Percentiles rank a stretch among this genome's conserved stretches.
These are phyloP conservation scores for Panopea generosa DNA, from an alignment of 2,888 invertebrate genomes.

Conservation along the genomic window DNA sequence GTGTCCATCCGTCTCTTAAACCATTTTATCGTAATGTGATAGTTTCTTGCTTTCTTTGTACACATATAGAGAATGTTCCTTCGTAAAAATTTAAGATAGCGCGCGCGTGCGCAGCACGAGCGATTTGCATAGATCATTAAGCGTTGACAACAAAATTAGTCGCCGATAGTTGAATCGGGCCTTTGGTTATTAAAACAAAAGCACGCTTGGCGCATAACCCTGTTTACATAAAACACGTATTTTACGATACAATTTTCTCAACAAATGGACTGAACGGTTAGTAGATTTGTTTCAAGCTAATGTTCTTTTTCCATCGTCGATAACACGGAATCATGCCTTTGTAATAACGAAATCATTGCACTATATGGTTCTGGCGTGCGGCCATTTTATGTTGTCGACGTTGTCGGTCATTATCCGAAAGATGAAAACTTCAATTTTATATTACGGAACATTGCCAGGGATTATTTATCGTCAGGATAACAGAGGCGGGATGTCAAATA, in stretches of 20 bases:
- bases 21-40: slow-evolving; percentile 13
- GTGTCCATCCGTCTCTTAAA: slow-evolving; percentile 10
- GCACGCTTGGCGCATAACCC: no score
- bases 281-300: not conserved
- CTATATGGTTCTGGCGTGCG: not conserved
- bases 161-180: slow-evolving; percentile 20
- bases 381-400: not conserved
- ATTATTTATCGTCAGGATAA: not conserved
- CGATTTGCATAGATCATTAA: slow-evolving; percentile 36
- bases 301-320: not conserved
- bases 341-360: not conserved
- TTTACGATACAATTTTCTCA: not conserved
- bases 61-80: slow-evolving; percentile 21
- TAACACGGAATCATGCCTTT: not conserved
- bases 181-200: slow-evolving; percentile 44
- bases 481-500: not conserved
- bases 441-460: not conserved
- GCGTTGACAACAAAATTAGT: slow-evolving; percentile 54
- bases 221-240: slow-evolving; percentile 45
- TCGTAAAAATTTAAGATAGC: slow-evolving; percentile 35
- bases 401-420: not conserved
- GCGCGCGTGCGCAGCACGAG: slow-evolving; percentile 55
- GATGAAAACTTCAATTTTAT: not conserved
- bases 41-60: slow-evolving; percentile 18
- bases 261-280: not conserved